phyloP scores from a whole-genome alignment of 2,113 vertebrate species.

The Phylloscopus trochiloides region DNA sequence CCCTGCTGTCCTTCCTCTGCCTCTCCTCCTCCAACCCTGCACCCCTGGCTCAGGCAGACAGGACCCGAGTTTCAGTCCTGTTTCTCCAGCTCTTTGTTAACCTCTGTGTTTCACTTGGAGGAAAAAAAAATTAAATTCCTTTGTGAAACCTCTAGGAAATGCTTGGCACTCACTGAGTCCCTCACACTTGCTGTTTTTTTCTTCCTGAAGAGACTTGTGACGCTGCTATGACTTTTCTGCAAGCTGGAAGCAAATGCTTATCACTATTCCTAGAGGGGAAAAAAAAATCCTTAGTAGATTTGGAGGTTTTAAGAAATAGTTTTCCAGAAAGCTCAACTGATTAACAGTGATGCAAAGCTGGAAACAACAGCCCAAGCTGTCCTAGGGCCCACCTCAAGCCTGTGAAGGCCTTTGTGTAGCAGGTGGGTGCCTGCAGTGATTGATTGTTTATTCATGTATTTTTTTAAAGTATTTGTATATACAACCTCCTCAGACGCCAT shows the following conservation, averaged over 20 bases:
- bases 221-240: background rate
- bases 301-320: background rate
- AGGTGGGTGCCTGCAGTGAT: background rate
- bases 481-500: background rate
- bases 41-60: fast-evolving
- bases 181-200: fast-evolving
- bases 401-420: background rate
- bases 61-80: background rate
- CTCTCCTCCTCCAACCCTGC: fast-evolving
- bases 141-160: background rate
- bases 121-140: fast-evolving
- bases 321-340: background rate
- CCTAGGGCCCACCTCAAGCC: background rate
- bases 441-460: background rate
- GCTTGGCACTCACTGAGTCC: background rate
- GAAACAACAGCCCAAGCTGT: background rate
- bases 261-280: background rate
- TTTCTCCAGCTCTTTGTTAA: background rate
- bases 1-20: background rate
- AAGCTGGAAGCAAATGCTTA: background rate
- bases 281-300: background rate
- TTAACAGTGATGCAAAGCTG: background rate
- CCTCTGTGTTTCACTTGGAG: background rate
- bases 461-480: background rate
- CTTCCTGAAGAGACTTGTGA: background rate